Conservation (phyloP, 2,797 vertebrate species). For the Gymnothorax javanicus region DNA sequence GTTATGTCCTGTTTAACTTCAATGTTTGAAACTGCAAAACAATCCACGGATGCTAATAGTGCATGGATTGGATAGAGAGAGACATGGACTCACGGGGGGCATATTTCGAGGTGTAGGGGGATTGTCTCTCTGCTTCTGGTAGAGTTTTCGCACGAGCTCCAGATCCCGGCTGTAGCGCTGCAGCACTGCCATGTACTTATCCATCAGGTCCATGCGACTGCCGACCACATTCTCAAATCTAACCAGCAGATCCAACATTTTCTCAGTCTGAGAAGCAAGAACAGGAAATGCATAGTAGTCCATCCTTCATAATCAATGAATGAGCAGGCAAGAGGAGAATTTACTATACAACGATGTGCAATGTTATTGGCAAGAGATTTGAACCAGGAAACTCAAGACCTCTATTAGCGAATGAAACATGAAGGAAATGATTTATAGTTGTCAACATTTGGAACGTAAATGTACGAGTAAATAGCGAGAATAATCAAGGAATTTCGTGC, state of each 20-base stretch:
- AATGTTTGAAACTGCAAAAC: not conserved
- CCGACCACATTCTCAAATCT: constrained; percentile 69
- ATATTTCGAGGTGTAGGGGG: constrained; percentile 74
- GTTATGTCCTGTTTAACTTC: not conserved
- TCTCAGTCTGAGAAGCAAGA: constrained; percentile 65
- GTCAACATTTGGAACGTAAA: too few relatives aligned
- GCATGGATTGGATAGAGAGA: not conserved
- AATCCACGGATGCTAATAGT: not conserved
- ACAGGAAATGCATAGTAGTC: too few relatives aligned
- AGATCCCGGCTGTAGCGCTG: constrained; percentile 74
- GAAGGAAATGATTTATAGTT: too few relatives aligned
- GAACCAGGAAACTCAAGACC: too few relatives aligned
- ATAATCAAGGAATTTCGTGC: too few relatives aligned
- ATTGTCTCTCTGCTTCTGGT: constrained; percentile 74
- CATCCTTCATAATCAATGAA: too few relatives aligned
- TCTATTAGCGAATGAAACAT: too few relatives aligned
- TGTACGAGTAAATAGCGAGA: too few relatives aligned
- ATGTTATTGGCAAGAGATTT: too few relatives aligned
- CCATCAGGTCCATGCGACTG: constrained; percentile 68
- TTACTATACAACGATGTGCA: too few relatives aligned
- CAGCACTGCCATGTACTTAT: constrained; percentile 69
- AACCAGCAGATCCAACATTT: constrained; percentile 72
- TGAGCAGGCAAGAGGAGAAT: too few relatives aligned
- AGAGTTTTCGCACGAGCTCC: constrained; percentile 73
- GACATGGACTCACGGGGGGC: constrained; percentile 71